Conservation (phyloP, 2,888 invertebrate species). For the Allolobophora icterica region DNA sequence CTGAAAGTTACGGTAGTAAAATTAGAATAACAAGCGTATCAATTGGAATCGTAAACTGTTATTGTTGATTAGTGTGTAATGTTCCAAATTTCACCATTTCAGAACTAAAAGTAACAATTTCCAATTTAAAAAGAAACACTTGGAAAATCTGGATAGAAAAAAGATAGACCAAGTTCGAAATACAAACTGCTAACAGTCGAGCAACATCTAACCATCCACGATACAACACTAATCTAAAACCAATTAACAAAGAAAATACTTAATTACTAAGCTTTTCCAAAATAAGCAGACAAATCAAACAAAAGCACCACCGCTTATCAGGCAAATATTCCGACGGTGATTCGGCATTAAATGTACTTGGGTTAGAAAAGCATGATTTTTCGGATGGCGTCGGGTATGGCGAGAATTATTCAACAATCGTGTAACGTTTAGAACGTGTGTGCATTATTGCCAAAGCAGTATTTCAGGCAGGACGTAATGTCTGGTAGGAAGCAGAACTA, state of each 20-base stretch:
- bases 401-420: neutral
- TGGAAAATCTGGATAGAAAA: neutral
- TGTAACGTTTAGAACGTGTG: neutral
- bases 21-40: no score
- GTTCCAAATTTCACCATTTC: neutral
- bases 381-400: neutral
- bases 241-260: neutral
- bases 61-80: no score
- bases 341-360: neutral
- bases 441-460: neutral
- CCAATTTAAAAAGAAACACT: neutral
- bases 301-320: neutral
- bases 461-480: neutral
- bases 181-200: neutral
- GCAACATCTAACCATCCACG: neutral
- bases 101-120: neutral
- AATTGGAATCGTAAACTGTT: no score
- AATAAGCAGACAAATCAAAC: neutral
- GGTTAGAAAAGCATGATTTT: neutral
- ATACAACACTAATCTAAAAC: constrained; percentile 1
- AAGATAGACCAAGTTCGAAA: neutral
- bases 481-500: neutral
- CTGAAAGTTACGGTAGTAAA: neutral
- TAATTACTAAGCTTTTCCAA: neutral
- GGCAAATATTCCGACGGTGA: neutral